Evolutionary conservation across 1,140 invertebrate genomes (phyloP), one percentile per base, ranked within the genome.

Genomic region (Drosophila insularis): DNA sequence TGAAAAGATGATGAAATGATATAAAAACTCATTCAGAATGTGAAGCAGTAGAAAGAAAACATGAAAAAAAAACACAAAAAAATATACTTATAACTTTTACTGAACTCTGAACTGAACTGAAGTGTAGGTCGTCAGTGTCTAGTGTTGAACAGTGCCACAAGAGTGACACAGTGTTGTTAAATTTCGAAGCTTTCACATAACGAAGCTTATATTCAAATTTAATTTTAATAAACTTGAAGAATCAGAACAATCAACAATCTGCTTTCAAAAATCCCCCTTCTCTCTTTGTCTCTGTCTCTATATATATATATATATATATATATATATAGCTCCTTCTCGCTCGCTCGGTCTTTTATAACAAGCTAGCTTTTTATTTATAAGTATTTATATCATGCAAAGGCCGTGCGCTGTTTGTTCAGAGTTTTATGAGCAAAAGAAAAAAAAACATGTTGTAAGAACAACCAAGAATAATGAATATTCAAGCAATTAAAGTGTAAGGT

Each of bases 351-450:
- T n/a, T 14, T 8, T 50, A 14, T 46, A 2, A 17, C 14, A 21
- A 19, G 17, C 43, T 50, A 8, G 17, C 43, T 21, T 4, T 19
- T 4, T 46, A 19, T 46, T n/a, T 37, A 10, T 37, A 3, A 3
- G 4, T 7, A 8, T 46, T 6, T 46, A 2, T 46, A 7, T 46
- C 43, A 86, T 68, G 71, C 79, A 87, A 85, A 81, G 81, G 82
- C 81, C 82, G 39, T 85, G 82, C 81, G 78, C 81, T 87, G 82
- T 86, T 87, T 86, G 82, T 86, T 86, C 82, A 78, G 82, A 87
- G 82, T 82, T 50, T 50, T 50, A 21, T 50, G 79, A 80, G 82
- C 82, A 86, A 74, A 86, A 81, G 71, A 74, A 35, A 56, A n/a
- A 10, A 8, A 40, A 39, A 11, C 19, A 75, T 63, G 72, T 63